phyloP scores from a whole-genome alignment of 2,888 invertebrate genomes.

The Amblyteles armatorius region DNA sequence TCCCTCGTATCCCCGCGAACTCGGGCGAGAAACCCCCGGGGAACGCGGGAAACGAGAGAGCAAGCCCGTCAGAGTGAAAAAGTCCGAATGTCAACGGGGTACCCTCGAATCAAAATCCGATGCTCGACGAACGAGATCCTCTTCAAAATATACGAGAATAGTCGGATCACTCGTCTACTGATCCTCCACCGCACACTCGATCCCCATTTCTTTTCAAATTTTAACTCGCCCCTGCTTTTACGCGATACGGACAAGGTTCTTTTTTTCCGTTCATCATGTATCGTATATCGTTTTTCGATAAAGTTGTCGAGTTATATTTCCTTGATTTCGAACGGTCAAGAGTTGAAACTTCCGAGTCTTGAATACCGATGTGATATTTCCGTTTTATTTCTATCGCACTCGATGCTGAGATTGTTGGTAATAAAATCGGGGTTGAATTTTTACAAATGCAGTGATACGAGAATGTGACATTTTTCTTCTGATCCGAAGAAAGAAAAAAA shows the following conservation, averaged over 20 bases:
- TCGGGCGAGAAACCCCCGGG: not conserved
- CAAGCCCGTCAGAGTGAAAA: not conserved
- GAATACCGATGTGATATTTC: too few relatives aligned
- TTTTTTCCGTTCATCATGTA: not conserved
- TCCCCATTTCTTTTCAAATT: not conserved
- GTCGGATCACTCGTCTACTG: not conserved
- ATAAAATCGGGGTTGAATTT: not conserved
- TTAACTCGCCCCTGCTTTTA: not conserved
- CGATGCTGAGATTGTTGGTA: not conserved
- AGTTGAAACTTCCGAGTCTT: not conserved
- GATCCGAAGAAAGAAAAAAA: not conserved
- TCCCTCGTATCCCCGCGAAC: not conserved
- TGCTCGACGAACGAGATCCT: not conserved
- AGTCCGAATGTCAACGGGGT: not conserved
- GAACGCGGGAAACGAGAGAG: not conserved
- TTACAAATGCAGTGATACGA: not conserved
- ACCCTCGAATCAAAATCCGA: not conserved
- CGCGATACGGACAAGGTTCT: not conserved
- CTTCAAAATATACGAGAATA: not conserved
- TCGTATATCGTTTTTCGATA: not conserved
- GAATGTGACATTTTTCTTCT: not conserved
- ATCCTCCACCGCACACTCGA: not conserved
- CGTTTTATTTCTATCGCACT: not conserved
- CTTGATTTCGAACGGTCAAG: not conserved
- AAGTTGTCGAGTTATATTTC: not conserved